Evolutionary conservation across 2,888 invertebrate genomes (phyloP).

Genomic region (Teinopalpus imperialis): DNA sequence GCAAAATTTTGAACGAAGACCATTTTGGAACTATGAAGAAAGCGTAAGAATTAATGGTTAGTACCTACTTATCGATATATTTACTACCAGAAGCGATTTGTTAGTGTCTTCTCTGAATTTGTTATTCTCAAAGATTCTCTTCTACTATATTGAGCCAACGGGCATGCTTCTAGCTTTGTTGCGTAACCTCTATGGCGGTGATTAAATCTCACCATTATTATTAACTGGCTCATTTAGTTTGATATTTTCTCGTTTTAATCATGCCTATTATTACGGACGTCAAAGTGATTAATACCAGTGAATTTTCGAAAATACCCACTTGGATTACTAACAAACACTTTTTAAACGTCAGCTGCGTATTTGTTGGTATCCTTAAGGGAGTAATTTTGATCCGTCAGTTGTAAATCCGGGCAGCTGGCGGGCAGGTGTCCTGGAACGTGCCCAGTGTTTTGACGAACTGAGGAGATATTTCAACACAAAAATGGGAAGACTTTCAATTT

Average conservation of each 20-base stretch:
- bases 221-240: constrained; percentile 81
- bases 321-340: constrained; percentile 26
- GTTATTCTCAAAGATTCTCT: constrained; percentile 58
- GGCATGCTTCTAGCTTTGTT: constrained; percentile 74
- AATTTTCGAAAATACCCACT: constrained; percentile 14
- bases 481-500: no score
- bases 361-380: constrained; percentile 50
- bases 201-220: constrained; percentile 82
- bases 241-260: constrained; percentile 4
- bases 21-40: no score
- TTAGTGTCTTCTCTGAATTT: constrained; percentile 52
- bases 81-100: constrained; percentile 55
- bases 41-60: constrained; percentile 55
- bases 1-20: no score
- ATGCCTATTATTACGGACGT: constrained; percentile 34
- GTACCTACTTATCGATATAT: constrained; percentile 56
- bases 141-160: constrained; percentile 61
- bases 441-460: no score
- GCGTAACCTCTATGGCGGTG: constrained; percentile 78
- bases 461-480: no score
- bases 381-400: constrained; percentile 63
- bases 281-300: constrained; percentile 38
- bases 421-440: constrained; percentile 70
- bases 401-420: constrained; percentile 67
- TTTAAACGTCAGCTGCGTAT: constrained; percentile 57